phyloP scores from a whole-genome alignment of 2,888 invertebrate genomes.

The Temnothorax unifasciatus region DNA sequence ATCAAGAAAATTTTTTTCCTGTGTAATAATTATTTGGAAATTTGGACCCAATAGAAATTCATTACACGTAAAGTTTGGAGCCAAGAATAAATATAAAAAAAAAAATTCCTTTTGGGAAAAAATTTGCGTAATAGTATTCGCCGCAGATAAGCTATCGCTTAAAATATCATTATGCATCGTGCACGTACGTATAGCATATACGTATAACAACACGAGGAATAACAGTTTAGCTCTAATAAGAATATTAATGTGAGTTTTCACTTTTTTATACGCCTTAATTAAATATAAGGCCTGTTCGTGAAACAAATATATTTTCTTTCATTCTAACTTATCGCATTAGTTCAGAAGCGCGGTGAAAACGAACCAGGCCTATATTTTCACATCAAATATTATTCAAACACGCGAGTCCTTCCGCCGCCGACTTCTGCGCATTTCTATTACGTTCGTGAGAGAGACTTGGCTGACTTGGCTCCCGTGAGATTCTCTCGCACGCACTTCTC shows the following conservation, averaged over 20 bases:
- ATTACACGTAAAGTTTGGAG: neutral
- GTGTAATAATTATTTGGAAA: neutral
- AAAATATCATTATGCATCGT: neutral
- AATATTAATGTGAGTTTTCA: neutral
- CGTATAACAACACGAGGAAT: neutral
- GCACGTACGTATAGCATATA: neutral
- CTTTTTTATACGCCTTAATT: no score
- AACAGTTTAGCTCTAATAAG: no score
- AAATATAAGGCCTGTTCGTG: no score
- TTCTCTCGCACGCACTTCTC: neutral
- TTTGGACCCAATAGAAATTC: neutral
- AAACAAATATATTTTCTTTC: no score
- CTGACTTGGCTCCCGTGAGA: neutral
- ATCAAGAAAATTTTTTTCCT: no score
- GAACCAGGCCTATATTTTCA: no score
- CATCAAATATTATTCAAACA: neutral
- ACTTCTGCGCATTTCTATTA: neutral
- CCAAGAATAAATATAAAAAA: neutral
- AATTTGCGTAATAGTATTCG: neutral
- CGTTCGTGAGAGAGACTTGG: neutral
- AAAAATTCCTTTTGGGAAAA: no score
- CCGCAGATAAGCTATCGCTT: conserved; percentile 5
- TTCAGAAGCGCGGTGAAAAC: no score
- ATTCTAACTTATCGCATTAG: no score
- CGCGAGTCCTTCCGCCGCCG: neutral